Evolutionary conservation across 1,140 invertebrate species (phyloP).

Genomic region (Drosophila lacteicornis): DNA sequence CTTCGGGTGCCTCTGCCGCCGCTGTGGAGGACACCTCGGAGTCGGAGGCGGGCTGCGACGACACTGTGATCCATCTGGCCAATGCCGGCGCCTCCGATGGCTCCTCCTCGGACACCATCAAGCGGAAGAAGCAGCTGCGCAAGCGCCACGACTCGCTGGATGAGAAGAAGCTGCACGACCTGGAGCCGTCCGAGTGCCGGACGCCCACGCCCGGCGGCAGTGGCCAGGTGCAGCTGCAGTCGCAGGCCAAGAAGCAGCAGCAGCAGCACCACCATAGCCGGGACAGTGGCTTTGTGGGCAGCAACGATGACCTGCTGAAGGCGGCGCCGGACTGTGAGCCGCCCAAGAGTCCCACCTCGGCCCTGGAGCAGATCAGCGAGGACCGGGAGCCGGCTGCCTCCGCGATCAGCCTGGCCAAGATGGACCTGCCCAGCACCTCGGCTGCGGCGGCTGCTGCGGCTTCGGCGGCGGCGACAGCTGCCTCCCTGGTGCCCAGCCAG

Average conservation of each 20-base stretch:
- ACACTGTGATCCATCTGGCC: constrained; percentile 87
- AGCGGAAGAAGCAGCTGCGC: constrained; percentile 91
- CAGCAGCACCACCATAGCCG: constrained; percentile 89
- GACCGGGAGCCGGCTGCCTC: constrained; percentile 74
- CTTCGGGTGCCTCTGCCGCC: constrained; percentile 80
- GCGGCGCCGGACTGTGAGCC: constrained; percentile 86
- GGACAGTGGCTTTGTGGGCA: constrained; percentile 94
- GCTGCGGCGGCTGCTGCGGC: constrained; percentile 5
- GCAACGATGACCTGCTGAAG: constrained; percentile 93
- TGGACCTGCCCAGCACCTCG: constrained; percentile 63
- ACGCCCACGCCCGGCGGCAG: constrained; percentile 85
- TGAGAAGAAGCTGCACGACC: constrained; percentile 85
- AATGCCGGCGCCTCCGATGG: constrained; percentile 86
- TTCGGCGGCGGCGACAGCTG: background rate
- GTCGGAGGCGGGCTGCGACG: constrained; percentile 90
- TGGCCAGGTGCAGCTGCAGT: constrained; percentile 48
- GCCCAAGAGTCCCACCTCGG: constrained; percentile 69
- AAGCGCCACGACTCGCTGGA: constrained; percentile 87
- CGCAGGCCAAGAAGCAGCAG: constrained; percentile 79
- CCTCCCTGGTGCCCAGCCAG: constrained; percentile 8
- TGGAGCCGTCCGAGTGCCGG: constrained; percentile 84
- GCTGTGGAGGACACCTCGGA: constrained; percentile 89
- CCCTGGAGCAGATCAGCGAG: constrained; percentile 74
- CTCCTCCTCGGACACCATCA: constrained; percentile 92
- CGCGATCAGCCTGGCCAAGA: constrained; percentile 65